A percentile compares a stretch with the other conserved stretches of the same genome.
phyloP scores from a whole-genome alignment of 2,888 invertebrate genomes.

The Lithophane semibrunnea region DNA sequence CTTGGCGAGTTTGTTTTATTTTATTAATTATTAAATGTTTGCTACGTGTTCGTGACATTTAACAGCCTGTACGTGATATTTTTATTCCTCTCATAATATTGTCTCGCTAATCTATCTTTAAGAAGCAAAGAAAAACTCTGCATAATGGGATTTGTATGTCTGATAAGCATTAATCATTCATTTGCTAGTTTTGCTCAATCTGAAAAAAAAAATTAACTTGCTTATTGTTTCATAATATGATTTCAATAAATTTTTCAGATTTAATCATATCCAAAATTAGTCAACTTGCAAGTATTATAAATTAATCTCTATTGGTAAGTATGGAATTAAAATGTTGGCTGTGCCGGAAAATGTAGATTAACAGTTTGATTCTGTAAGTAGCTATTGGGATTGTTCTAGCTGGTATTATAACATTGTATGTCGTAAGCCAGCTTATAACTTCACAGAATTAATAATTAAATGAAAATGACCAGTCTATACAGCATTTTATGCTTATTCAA shows the following conservation, averaged over 20 bases:
- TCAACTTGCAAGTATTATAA: slow-evolving; percentile 75
- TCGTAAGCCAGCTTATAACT: slow-evolving; percentile 37
- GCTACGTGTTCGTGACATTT: slow-evolving; percentile 67
- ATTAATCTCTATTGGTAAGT: slow-evolving; percentile 76
- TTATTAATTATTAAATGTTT: slow-evolving; percentile 66
- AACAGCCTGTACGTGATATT: slow-evolving; percentile 61
- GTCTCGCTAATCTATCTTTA: slow-evolving; percentile 56
- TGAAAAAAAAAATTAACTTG: slow-evolving; percentile 39
- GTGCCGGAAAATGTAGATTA: slow-evolving; percentile 77
- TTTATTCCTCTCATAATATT: slow-evolving; percentile 59
- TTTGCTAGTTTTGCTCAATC: slow-evolving; percentile 63
- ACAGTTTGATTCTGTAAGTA: slow-evolving; percentile 66
- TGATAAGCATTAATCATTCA: slow-evolving; percentile 38
- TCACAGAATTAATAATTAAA: slow-evolving; percentile 34
- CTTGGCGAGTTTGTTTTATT: slow-evolving; percentile 78
- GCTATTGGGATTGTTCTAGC: slow-evolving; percentile 51
- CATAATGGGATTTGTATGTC: slow-evolving; percentile 33
- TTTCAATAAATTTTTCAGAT: slow-evolving; percentile 57
- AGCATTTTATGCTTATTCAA: slow-evolving; percentile 67
- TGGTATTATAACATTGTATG: slow-evolving; percentile 50
- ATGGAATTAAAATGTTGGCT: slow-evolving; percentile 84
- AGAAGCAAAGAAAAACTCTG: slow-evolving; percentile 19
- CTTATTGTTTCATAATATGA: slow-evolving; percentile 53
- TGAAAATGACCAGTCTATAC: slow-evolving; percentile 60
- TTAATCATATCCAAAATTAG: slow-evolving; percentile 63